Percentiles rank a stretch among this genome's conserved stretches.
These are phyloP conservation scores for Brachionus angularis DNA, from an alignment of 1,140 invertebrate genomes.

Conservation along the genomic window DNA sequence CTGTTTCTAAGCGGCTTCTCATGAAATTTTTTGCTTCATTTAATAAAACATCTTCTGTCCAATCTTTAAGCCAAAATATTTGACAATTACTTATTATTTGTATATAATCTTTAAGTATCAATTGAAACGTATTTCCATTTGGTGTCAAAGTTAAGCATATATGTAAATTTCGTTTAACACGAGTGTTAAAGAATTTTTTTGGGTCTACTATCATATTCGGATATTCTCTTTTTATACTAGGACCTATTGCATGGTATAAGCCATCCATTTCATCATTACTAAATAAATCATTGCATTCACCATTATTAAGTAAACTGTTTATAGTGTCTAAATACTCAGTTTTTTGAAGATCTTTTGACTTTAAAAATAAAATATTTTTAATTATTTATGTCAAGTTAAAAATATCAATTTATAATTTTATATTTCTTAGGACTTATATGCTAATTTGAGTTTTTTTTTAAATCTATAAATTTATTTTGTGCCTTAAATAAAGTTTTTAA, in stretches of 20 bases:
- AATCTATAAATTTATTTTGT: conserved; percentile 3
- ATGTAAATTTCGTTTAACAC: conserved; percentile 56
- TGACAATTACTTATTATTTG: conserved; percentile 55
- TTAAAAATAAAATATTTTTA: conserved; percentile 44
- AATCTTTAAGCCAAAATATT: conserved; percentile 57
- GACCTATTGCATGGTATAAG: conserved; percentile 54
- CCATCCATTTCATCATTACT: conserved; percentile 58
- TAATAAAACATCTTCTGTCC: conserved; percentile 53
- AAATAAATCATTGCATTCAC: conserved; percentile 57
- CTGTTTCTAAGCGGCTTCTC: conserved; percentile 2
- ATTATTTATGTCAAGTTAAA: no score
- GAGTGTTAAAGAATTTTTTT: conserved; percentile 56
- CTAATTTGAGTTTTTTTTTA: neutral
- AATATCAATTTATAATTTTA: no score
- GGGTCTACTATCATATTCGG: conserved; percentile 53
- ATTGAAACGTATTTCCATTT: conserved; percentile 50
- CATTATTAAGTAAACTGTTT: conserved; percentile 55
- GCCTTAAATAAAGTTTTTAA: no score
- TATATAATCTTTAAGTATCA: conserved; percentile 54
- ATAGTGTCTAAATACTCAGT: conserved; percentile 55
- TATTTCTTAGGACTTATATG: no score
- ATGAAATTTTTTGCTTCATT: conserved; percentile 55
- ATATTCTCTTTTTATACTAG: conserved; percentile 55
- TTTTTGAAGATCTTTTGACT: conserved; percentile 53
- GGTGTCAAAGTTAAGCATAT: conserved; percentile 55